These are phyloP conservation scores for Trichopoda pennipes DNA, from an alignment of 2,888 invertebrate species.

Conservation along the genomic window DNA sequence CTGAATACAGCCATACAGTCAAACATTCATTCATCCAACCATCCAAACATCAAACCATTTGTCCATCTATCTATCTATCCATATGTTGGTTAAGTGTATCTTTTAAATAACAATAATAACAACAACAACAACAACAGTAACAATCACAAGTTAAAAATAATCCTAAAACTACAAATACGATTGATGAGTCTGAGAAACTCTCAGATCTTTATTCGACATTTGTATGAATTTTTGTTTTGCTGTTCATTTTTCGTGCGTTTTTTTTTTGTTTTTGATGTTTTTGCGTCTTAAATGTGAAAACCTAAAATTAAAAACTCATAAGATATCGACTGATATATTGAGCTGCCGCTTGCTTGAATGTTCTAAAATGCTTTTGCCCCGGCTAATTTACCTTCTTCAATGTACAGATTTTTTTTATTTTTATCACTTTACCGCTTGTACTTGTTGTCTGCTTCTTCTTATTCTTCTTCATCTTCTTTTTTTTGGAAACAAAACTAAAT, in stretches of 20 bases:
- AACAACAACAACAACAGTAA: conserved; percentile 38
- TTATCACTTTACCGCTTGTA: conserved; percentile 15
- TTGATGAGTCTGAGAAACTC: conserved; percentile 75
- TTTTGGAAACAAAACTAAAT: conserved; percentile 48
- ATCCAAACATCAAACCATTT: neutral
- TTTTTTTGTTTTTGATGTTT: conserved; percentile 68
- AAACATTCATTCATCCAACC: conserved; percentile 3
- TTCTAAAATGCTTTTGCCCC: conserved; percentile 45
- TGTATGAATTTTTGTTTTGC: conserved; percentile 43
- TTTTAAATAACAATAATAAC: conserved; percentile 51
- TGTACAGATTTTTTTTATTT: neutral
- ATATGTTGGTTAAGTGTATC: conserved; percentile 36
- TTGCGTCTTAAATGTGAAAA: conserved; percentile 72
- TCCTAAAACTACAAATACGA: conserved; percentile 74
- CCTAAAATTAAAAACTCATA: conserved; percentile 81
- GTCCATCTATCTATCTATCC: conserved; percentile 26
- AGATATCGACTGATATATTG: conserved; percentile 81
- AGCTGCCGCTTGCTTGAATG: conserved; percentile 73
- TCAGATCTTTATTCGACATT: conserved; percentile 49
- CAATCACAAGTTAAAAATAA: conserved; percentile 29
- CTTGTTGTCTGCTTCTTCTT: conserved; percentile 11
- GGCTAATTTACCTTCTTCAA: conserved; percentile 30
- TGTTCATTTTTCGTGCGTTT: conserved; percentile 36
- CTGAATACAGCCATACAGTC: conserved; percentile 46
- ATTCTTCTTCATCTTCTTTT: neutral